Base-by-base conservation (phyloP, 2,888 invertebrate genomes). In the Drosophila crucigera region DNA sequence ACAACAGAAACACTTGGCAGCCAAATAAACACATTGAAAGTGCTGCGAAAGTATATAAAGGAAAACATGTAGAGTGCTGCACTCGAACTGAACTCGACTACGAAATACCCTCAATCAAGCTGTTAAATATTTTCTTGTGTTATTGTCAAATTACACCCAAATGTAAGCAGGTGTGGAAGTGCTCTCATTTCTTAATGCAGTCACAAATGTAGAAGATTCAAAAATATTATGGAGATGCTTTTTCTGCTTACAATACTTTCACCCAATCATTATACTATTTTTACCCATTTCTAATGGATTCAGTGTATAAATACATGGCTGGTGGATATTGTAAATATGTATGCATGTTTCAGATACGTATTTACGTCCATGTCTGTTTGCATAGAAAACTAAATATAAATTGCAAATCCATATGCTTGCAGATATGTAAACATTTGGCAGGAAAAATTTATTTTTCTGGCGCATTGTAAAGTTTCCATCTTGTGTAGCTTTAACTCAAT, bases 11-110 rank as follows among this genome's bases (percentile, higher is more conserved):
- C 35, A 52, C 39, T 56, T 37, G 63, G 47, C 11, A 62, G 25
- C 11, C 25, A 14, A 22, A 59, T 68, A 78, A 78, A 64, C 78
- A 77, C 63, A 61, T 30, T 71, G 50, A 43, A 60, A 60, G 53
- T 62, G 22, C 31, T 52, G 43, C 43, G 56, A 28, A 50, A 37
- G 50, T 50, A 49, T 56, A 62, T 28, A 62, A 59, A 54, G 16
- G 7, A 9, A 25, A 25, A 9, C 47, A 22, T 14, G 14, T 22
- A 4, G n/a, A 60, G 37, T 61, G n/a, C 25, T 50, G 50, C 31
- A 16, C 9, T 47, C 4, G 47, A 47, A 9, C n/a, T 25, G 4
- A 47, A 25, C 4, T 47, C 47, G 47, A 25, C 47, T 16, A 16
- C 25, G 2, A 47, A 2, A 47, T 47, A 16, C 25, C 25, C 35